Evolutionary conservation across 2,888 invertebrate species (phyloP).

Genomic region (Holacanthella duospinosa): DNA sequence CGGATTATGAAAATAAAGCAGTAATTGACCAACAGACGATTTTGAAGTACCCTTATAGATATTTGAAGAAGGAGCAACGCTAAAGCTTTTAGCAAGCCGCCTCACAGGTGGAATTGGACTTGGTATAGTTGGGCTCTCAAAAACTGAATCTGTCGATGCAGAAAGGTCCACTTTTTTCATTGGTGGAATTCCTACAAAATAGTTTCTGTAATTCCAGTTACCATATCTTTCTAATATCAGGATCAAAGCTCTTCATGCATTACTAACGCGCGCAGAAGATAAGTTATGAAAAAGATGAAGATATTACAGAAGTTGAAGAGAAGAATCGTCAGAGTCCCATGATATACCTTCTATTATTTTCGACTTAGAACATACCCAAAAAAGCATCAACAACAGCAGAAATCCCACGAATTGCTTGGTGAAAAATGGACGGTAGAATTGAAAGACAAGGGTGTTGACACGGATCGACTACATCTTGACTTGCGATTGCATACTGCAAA

Average conservation of each 20-base stretch:
- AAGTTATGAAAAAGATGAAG: too few species aligned
- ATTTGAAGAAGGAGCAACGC: constrained; percentile 62
- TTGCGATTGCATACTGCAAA: constrained; percentile 58
- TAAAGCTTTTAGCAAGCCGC: constrained; percentile 83
- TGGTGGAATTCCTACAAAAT: constrained; percentile 30
- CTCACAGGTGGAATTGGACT: constrained; percentile 58
- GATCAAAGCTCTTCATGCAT: too few species aligned
- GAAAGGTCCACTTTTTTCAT: constrained; percentile 10
- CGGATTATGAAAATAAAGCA: too few species aligned
- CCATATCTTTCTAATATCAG: too few species aligned
- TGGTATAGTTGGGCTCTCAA: constrained; percentile 22
- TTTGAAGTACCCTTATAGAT: constrained; percentile 54
- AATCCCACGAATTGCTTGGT: constrained; percentile 84
- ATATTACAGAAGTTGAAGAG: too few species aligned
- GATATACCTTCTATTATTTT: neutral
- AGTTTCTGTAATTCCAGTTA: neutral
- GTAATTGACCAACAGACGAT: too few species aligned
- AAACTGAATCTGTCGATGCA: neutral
- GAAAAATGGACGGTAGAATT: constrained; percentile 75
- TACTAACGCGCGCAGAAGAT: too few species aligned
- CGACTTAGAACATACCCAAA: constrained; percentile 55
- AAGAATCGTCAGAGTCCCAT: too few species aligned
- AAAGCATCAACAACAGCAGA: constrained; percentile 91
- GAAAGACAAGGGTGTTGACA: constrained; percentile 81
- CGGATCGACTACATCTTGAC: constrained; percentile 67